Conservation (phyloP, 2,113 vertebrate species). For the Paracanthobrama guichenoti region DNA sequence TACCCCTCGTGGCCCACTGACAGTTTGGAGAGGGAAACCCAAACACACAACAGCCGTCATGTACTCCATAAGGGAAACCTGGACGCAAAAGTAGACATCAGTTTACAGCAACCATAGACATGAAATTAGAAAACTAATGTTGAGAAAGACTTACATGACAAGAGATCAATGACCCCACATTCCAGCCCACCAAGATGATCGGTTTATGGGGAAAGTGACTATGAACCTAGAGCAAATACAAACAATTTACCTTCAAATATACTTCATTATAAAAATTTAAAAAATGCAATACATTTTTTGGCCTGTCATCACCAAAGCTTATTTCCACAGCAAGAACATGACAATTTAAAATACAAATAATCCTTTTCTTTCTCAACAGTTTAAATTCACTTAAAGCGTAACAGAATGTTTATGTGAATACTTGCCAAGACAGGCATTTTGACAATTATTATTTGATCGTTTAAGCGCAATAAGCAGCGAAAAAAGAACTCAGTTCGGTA, state of each 20-base stretch:
- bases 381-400: too few species aligned
- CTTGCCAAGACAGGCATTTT: too few species aligned
- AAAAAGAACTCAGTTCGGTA: too few species aligned
- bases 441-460: too few species aligned
- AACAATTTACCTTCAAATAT: background rate
- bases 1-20: conserved; percentile 93
- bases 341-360: background rate
- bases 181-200: conserved; percentile 95
- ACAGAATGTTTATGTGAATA: too few species aligned
- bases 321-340: background rate
- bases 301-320: background rate
- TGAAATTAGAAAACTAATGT: background rate
- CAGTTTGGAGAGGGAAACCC: conserved; percentile 90
- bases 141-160: conserved; percentile 84
- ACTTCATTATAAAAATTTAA: background rate
- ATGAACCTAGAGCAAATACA: conserved; percentile 80
- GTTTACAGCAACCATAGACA: background rate
- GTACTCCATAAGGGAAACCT: conserved; percentile 96
- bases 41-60: conserved; percentile 94
- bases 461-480: too few species aligned
- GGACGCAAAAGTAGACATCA: accelerated
- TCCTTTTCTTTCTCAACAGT: too few species aligned
- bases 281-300: too few species aligned
- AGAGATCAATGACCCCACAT: conserved; percentile 90
- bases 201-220: conserved; percentile 95